Evolutionary conservation across 2,797 vertebrate species (phyloP).

Genomic region (Poeciliopsis gracilis): DNA sequence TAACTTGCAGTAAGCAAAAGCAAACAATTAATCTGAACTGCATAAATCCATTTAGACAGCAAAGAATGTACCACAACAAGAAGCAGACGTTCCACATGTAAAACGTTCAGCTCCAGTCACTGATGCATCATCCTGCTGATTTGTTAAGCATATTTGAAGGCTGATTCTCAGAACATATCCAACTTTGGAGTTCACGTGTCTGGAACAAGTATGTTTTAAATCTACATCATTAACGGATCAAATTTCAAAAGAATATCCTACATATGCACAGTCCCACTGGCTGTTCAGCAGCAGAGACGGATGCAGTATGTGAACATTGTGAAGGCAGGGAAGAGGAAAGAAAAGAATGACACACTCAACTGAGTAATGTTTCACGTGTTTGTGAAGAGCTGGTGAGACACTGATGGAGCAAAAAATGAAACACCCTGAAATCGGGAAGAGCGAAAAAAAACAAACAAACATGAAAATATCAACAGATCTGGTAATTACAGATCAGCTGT

Average conservation of each 20-base stretch:
- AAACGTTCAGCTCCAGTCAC: slow-evolving; percentile 19
- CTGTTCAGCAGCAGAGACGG: slow-evolving; percentile 31
- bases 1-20: slow-evolving; percentile 17
- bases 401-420: slow-evolving; percentile 31
- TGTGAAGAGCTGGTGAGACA: slow-evolving; percentile 42
- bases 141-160: slow-evolving; percentile 40
- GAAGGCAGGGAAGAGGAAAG: slow-evolving; percentile 20
- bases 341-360: slow-evolving; percentile 41
- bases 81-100: slow-evolving; percentile 29
- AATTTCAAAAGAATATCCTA: slow-evolving; percentile 22
- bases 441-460: background rate
- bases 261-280: slow-evolving; percentile 8
- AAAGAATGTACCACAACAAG: slow-evolving; percentile 13
- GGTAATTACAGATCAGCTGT: slow-evolving; percentile 20
- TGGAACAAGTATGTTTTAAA: slow-evolving; percentile 42
- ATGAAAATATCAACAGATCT: slow-evolving; percentile 7
- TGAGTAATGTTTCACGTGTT: slow-evolving; percentile 44
- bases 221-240: slow-evolving; percentile 35
- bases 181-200: slow-evolving; percentile 37
- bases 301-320: slow-evolving; percentile 19
- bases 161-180: slow-evolving; percentile 40
- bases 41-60: slow-evolving; percentile 15
- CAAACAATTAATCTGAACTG: slow-evolving; percentile 18
- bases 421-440: slow-evolving; percentile 22
- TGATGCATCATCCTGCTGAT: slow-evolving; percentile 19